These are phyloP conservation scores for Erebia ligea DNA, from an alignment of 2,888 invertebrate genomes.

Conservation along the genomic window DNA sequence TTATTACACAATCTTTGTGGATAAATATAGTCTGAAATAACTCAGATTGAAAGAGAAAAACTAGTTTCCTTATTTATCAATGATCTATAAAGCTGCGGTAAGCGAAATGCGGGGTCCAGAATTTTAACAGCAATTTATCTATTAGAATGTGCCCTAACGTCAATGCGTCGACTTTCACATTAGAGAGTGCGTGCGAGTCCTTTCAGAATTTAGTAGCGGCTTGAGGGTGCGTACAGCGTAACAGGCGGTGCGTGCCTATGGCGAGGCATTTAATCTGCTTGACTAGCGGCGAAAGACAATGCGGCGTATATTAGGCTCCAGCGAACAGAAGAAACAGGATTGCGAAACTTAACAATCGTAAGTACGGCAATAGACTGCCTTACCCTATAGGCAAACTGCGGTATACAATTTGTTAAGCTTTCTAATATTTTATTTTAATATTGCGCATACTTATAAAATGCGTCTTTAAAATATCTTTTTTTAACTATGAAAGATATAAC, in stretches of 20 bases:
- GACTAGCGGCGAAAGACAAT: slow-evolving; percentile 43
- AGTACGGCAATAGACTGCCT: slow-evolving; percentile 46
- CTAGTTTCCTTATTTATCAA: neutral
- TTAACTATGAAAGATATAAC: too few relatives aligned
- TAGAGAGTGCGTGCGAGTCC: slow-evolving; percentile 71
- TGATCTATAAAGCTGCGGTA: neutral
- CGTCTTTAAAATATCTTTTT: neutral
- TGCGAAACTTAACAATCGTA: slow-evolving; percentile 45
- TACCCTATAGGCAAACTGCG: slow-evolving; percentile 35
- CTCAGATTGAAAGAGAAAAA: neutral
- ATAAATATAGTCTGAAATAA: neutral
- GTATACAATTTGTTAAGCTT: slow-evolving; percentile 19
- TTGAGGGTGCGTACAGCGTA: slow-evolving; percentile 48
- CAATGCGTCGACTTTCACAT: slow-evolving; percentile 57
- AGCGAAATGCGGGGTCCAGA: slow-evolving; percentile 10
- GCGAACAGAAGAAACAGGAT: slow-evolving; percentile 51
- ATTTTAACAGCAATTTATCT: neutral
- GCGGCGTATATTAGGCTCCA: slow-evolving; percentile 64
- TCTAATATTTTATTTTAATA: neutral
- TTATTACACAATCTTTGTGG: neutral
- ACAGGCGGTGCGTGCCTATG: slow-evolving; percentile 51
- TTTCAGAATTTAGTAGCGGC: slow-evolving; percentile 74
- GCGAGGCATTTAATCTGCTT: slow-evolving; percentile 62
- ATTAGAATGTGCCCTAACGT: slow-evolving; percentile 45
- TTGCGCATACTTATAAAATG: slow-evolving; percentile 2